Percentiles rank a stretch among this genome's conserved stretches.
These are phyloP conservation scores for Leptothorax acervorum DNA, from an alignment of 2,888 invertebrate species.

Conservation along the genomic window DNA sequence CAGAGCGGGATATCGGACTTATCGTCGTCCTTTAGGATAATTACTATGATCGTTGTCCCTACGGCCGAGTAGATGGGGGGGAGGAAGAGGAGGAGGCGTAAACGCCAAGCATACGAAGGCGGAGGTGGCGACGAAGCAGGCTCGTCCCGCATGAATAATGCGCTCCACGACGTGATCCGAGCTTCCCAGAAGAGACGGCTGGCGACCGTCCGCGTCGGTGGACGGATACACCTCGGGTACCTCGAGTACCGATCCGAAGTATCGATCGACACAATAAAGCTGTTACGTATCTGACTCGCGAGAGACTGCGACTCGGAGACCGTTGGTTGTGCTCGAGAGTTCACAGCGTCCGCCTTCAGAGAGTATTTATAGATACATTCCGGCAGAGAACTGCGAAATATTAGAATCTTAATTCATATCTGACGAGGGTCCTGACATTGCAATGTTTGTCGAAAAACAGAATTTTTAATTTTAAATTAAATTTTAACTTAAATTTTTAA, in stretches of 20 bases:
- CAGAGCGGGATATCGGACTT: conserved; percentile 62
- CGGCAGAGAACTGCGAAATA: not conserved
- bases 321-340: conserved; percentile 1
- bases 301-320: conserved; percentile 23
- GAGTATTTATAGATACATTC: not conserved
- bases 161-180: conserved; percentile 75
- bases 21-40: conserved; percentile 72
- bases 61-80: not conserved
- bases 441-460: not conserved
- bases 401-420: not conserved
- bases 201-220: conserved; percentile 61
- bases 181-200: conserved; percentile 77
- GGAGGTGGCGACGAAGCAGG: conserved; percentile 66
- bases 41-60: conserved; percentile 71
- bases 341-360: not conserved
- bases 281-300: conserved; percentile 49
- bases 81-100: conserved; percentile 43
- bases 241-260: conserved; percentile 31
- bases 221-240: conserved; percentile 54
- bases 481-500: too few relatives aligned
- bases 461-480: too few relatives aligned
- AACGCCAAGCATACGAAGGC: conserved; percentile 62
- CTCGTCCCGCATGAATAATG: conserved; percentile 80
- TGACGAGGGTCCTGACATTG: not conserved
- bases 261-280: conserved; percentile 52